These are phyloP conservation scores for Scaptomyza polygonia DNA, from an alignment of 2,888 invertebrate species.

Conservation along the genomic window DNA sequence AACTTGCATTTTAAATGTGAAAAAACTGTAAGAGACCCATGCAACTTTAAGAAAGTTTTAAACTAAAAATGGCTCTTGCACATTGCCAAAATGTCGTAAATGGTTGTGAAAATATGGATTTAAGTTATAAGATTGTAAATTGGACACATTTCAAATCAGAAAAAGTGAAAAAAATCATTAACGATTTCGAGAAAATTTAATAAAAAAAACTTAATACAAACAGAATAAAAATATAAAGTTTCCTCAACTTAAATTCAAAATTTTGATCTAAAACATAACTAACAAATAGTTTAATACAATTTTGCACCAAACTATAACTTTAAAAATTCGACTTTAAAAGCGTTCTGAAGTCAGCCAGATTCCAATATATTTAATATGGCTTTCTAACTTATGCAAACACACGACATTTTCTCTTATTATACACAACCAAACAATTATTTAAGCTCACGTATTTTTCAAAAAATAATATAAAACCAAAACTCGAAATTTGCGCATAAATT, in stretches of 20 bases:
- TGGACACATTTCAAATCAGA: no score
- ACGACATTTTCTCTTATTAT: neutral
- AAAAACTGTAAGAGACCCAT: no score
- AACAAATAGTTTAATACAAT: neutral
- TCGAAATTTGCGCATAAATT: conserved; percentile 64
- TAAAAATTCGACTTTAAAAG: neutral
- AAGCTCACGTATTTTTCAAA: conserved; percentile 48
- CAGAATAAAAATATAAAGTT: neutral
- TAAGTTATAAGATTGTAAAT: no score
- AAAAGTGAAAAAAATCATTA: no score
- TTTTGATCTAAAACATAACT: no score
- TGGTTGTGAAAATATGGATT: no score
- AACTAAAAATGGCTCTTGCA: no score
- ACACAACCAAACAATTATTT: conserved; percentile 36
- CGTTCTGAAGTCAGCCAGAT: neutral
- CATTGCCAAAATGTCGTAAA: neutral
- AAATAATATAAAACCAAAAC: conserved; percentile 13
- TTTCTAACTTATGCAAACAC: conserved; percentile 31
- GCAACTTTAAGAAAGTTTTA: neutral
- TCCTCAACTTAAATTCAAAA: no score
- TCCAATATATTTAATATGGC: neutral
- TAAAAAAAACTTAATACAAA: neutral
- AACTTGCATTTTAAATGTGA: no score
- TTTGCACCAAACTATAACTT: neutral
- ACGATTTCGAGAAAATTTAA: no score